Evolutionary conservation across 1,140 invertebrate species (phyloP), one percentile per base, ranked within the genome.

Genomic region (Procambarus clarkii): DNA sequence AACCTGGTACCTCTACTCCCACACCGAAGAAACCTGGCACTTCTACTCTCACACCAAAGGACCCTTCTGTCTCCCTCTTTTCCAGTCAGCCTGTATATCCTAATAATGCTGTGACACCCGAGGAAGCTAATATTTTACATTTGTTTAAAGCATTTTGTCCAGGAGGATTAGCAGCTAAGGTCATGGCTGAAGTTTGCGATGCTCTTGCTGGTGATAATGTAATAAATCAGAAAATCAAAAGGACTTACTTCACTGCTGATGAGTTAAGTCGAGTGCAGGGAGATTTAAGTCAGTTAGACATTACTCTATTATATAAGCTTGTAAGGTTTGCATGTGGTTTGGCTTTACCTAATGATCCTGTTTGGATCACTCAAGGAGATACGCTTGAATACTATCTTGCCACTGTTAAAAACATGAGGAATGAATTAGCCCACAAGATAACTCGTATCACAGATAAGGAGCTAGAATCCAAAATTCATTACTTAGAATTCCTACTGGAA

Each of bases 331-430:
- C 69, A 24, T 86, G 71, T 34, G 13, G 5, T 24, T 54, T 54
- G 15, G 15, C 74, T 9, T 21, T 71, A 46, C 8, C 11, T 13
- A 24, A 50, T 50, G 71, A 86, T 2, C 0, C 18, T 86, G n/a
- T 44, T n/a, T 86, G 84, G 84, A n/a, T 15, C 18, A 77, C 54
- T 45, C n/a, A 54, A 9, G 60, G 50, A 5, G 45, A 86, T 46
- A 77, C 71, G n/a, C n/a, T 86, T 48, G 84, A 86, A 46, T 86
- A 77, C 21, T 77, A 54, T 69, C 45, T 86, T 11, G 54, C 46
- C 54, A n/a, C n/a, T 34, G 24, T 86, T 8, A 86, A 77, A 54
- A 86, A 78, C 3, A 71, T 50, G 71, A 86, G 84, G 18, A 86
- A 86, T 77, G 74, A 77, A 54, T n/a, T 86, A 3, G 71, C 84